Base-by-base conservation (phyloP, 2,113 vertebrate genomes). In the Cyrtonyx montezumae region DNA sequence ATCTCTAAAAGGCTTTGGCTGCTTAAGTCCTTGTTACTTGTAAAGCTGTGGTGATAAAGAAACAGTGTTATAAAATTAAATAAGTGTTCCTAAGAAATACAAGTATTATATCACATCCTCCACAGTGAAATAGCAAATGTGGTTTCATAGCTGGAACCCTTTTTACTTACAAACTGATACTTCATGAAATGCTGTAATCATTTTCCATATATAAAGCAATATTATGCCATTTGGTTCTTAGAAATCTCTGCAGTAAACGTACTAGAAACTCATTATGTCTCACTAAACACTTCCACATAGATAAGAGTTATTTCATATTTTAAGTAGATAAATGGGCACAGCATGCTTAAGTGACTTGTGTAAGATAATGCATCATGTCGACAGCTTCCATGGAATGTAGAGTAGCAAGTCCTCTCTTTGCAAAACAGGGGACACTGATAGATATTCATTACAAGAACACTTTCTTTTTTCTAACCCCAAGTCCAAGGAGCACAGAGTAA, bases 211-310 rank as follows among this genome's bases (percentile, higher is more conserved):
- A 71, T 18, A 87, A 82, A 87, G 68, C n/a, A 77, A 46, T 79
- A 69, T 83, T 55, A 61, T 82, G 65, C 71, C 75, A 53, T 89
- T 79, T 89, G 46, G 15, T 80, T 91, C 81, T 74, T 59, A 51
- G 87, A 83, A 91, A 69, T 81, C 83, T 88, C 70, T 77, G 59
- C 32, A 87, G 87, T 91, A 95, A 95, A 95, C 87, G 59, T 70
- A 46, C 26, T 63, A 90, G 76, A 79, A 93, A 86, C 79, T 93
- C 89, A 85, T 93, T 93, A 96, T 92, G 63, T 34, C 76, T 96
- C 82, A 51, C 77, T 94, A 91, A 82, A 85, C 65, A 68, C 46
- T 91, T 91, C 42, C 61, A 51, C 80, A 51, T 67, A 89, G 71
- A 36, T 51, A 79, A 63, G 77, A 88, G 73, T 87, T 83, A 70